Percentiles rank a stretch among this genome's conserved stretches.
phyloP scores from a whole-genome alignment of 2,888 invertebrate genomes.

The Nineta flava region DNA sequence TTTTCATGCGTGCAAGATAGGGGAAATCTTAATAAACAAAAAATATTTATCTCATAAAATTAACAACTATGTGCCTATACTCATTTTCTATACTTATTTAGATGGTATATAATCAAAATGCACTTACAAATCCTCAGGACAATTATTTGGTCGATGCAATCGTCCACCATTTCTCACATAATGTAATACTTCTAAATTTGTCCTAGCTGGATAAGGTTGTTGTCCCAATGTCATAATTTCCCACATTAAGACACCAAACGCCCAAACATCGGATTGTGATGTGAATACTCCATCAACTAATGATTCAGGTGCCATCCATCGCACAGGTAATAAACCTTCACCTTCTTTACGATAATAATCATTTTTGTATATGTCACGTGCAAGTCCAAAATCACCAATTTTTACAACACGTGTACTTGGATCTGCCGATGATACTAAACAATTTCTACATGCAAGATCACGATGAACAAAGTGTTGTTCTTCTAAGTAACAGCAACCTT shows the following conservation, averaged over 20 bases:
- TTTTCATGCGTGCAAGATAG: too few species aligned
- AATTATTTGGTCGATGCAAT: slow-evolving; percentile 66
- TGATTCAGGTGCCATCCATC: slow-evolving; percentile 98
- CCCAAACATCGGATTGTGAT: slow-evolving; percentile 94
- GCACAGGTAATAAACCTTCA: slow-evolving; percentile 75
- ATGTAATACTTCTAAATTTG: slow-evolving; percentile 81
- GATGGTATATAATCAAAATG: neutral
- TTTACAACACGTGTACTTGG: slow-evolving; percentile 69
- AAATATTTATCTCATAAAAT: too few species aligned
- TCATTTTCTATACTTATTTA: neutral
- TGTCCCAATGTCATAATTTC: slow-evolving; percentile 93
- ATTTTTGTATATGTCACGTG: slow-evolving; percentile 91
- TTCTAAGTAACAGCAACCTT: slow-evolving; percentile 90
- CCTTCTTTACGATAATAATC: slow-evolving; percentile 96
- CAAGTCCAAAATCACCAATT: slow-evolving; percentile 93
- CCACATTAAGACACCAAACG: slow-evolving; percentile 88
- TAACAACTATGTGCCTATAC: neutral
- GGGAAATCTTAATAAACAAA: too few species aligned
- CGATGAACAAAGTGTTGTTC: slow-evolving; percentile 95
- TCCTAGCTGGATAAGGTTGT: slow-evolving; percentile 89
- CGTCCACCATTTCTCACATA: slow-evolving; percentile 79
- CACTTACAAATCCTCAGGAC: slow-evolving; percentile 63
- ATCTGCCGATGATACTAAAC: slow-evolving; percentile 64
- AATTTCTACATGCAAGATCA: slow-evolving; percentile 92
- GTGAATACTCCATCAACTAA: slow-evolving; percentile 92